Base-by-base conservation (phyloP, 1,140 invertebrate species). In the Pemphigus obesinymphae region DNA sequence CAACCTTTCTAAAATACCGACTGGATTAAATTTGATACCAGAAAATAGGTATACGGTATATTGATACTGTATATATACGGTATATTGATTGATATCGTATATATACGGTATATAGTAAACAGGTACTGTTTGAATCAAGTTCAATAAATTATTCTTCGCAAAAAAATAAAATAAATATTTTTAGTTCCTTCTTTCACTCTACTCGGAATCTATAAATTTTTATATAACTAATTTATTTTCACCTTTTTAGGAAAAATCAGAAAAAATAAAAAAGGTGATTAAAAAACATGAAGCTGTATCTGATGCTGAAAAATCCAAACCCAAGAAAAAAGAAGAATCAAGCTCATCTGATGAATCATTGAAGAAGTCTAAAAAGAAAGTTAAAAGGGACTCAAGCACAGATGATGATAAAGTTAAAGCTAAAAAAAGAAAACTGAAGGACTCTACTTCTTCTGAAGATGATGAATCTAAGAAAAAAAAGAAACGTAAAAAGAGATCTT, bases 391-490 rank as follows among this genome's bases (percentile, higher is more conserved):
- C 87, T 89, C 84, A 84, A 91, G 87, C 72, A 88, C 88, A 8
- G 88, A 88, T 1, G 87, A 88, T 20, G 87, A 87, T 20, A 88
- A 88, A 75, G 86, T 87, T 48, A 85, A 83, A 85, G 83, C 84
- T 88, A 89, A 82, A 88, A 87, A 70, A 89, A 88, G 82, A 86
- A 86, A 61, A 88, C 89, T 85, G 20, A 84, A 43, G 34, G 86
- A 87, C 61, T 85, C 86, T 29, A 85, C 84, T 37, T 86, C 85
- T 31, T 89, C 89, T 84, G 91, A 92, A 58, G 91, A 91, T 66
- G 92, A 93, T 85, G 88, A 91, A 10, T 91, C 91, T 83, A 90
- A 91, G 82, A 89, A 91, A 82, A 92, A 91, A 84, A 90, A 91
- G 84, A 92, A 91, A 85, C 91, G 92, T 86, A 89, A 89, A 86